A percentile compares a stretch with the other conserved stretches of the same genome.
Evolutionary conservation across 2,797 vertebrate species (phyloP).

Genomic region (Characodon lateralis): DNA sequence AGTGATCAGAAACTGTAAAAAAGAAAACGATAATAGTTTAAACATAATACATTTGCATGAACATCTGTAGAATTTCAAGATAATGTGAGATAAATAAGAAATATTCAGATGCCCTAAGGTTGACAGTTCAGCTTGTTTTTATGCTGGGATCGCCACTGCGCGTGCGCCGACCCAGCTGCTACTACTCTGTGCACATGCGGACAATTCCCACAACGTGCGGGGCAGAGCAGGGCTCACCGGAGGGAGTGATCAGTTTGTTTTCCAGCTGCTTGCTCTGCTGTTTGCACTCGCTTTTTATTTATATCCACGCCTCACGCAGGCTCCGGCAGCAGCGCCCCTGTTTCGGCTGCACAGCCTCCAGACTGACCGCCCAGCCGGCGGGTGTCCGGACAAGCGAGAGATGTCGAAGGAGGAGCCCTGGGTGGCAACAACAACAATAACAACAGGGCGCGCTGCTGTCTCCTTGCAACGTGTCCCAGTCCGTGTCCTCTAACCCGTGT

Average conservation of each 20-base stretch:
- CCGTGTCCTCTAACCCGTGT: constrained; percentile 54
- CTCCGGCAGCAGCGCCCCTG: constrained; percentile 12
- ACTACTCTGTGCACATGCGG: constrained; percentile 68
- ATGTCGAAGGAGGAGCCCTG: constrained; percentile 63
- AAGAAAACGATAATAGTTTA: background rate
- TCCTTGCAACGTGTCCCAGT: constrained; percentile 53
- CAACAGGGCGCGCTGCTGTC: constrained; percentile 69
- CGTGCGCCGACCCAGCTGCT: constrained; percentile 59
- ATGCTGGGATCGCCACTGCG: constrained; percentile 39
- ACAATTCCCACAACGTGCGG: constrained; percentile 62
- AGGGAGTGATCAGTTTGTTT: constrained; percentile 41
- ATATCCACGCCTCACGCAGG: background rate
- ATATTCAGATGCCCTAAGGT: background rate
- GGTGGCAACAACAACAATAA: constrained; percentile 48
- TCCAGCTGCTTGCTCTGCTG: constrained; percentile 16
- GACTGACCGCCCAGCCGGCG: constrained; percentile 5
- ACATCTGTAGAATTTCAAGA: background rate
- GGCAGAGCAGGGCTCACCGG: constrained; percentile 25
- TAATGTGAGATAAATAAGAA: background rate
- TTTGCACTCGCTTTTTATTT: constrained; percentile 15
- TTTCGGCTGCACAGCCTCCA: constrained; percentile 10
- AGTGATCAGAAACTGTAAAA: background rate
- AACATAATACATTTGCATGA: background rate
- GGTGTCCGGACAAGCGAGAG: constrained; percentile 44
- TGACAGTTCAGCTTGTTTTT: constrained; percentile 45